Conservation (phyloP, 2,113 vertebrate species). For the Pangasianodon hypophthalmus region DNA sequence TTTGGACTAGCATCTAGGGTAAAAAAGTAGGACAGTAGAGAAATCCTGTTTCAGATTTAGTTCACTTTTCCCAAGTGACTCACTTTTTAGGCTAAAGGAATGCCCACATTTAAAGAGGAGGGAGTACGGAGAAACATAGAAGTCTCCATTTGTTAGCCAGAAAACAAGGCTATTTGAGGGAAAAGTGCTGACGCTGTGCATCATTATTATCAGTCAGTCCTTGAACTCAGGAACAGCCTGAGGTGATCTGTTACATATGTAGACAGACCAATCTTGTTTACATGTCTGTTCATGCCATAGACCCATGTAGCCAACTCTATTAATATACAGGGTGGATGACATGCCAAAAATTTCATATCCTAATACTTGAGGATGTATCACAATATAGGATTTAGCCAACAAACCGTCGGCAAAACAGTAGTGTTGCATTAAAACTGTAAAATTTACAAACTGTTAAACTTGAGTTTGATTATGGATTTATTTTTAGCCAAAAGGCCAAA, state of each 20-base stretch:
- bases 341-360: no score
- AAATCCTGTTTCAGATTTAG: not conserved
- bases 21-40: constrained; percentile 11
- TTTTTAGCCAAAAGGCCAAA: no score
- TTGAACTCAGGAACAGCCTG: not conserved
- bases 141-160: not conserved
- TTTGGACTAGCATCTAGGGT: not conserved
- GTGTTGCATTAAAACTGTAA: not conserved
- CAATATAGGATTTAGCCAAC: not conserved
- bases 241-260: no score
- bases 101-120: not conserved
- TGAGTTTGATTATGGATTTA: not conserved
- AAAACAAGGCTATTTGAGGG: not conserved
- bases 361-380: not conserved
- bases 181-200: not conserved
- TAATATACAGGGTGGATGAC: no score
- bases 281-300: not conserved
- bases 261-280: not conserved
- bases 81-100: not conserved
- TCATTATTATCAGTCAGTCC: not conserved
- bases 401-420: not conserved
- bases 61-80: not conserved
- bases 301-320: not conserved
- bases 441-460: no score
- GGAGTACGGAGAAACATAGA: not conserved